phyloP scores from a whole-genome alignment of 2,113 vertebrate species.

The Empidonax alnorum region DNA sequence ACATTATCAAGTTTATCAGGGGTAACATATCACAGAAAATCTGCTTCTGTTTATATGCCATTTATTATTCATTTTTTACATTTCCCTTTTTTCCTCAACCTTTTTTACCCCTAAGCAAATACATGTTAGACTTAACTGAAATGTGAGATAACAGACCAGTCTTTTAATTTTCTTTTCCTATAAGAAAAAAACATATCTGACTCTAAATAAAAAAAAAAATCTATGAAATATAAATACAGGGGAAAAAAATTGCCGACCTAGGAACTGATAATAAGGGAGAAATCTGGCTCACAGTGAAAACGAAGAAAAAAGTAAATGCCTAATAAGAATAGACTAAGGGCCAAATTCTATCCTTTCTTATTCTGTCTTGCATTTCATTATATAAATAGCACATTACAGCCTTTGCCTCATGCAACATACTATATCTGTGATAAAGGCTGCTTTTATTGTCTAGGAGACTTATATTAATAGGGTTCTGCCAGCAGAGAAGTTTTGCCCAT shows the following conservation, averaged over 20 bases:
- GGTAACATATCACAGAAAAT: constrained; percentile 80
- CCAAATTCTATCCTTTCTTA: not conserved
- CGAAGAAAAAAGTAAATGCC: not conserved
- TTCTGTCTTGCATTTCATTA: not conserved
- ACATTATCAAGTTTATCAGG: constrained; percentile 81
- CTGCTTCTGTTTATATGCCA: constrained; percentile 83
- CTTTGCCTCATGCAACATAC: not conserved
- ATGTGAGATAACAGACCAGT: constrained; percentile 68
- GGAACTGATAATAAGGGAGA: not conserved
- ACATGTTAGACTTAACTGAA: constrained; percentile 74
- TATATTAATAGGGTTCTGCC: not conserved
- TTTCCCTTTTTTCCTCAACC: constrained; percentile 79
- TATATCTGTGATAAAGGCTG: not conserved
- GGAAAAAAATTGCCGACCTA: constrained; percentile 43
- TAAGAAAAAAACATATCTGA: constrained; percentile 67
- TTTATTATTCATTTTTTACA: constrained; percentile 84
- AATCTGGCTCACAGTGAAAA: not conserved
- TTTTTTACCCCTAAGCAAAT: constrained; percentile 76
- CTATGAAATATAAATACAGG: constrained; percentile 53
- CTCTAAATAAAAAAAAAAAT: constrained; percentile 41
- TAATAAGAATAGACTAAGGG: not conserved
- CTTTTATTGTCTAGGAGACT: not conserved
- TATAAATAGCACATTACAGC: not conserved
- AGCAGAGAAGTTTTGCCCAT: not conserved
- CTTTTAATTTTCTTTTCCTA: constrained; percentile 43